A percentile compares a stretch with the other conserved stretches of the same genome.
phyloP scores from a whole-genome alignment of 1,140 invertebrate genomes.

The Cydia amplana region DNA sequence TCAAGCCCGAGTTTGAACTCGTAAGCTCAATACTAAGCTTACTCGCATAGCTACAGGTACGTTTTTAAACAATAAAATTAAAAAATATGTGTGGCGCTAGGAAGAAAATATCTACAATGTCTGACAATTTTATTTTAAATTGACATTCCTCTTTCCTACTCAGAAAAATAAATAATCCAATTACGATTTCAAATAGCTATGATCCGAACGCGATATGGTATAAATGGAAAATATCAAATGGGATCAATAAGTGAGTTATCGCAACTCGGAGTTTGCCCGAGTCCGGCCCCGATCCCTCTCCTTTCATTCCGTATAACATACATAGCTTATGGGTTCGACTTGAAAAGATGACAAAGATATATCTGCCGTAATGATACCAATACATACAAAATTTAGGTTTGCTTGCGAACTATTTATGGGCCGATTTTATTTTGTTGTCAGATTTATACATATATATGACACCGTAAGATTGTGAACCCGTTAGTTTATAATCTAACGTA shows the following conservation, averaged over 20 bases:
- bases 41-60: too few relatives aligned
- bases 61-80: too few relatives aligned
- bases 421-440: neutral
- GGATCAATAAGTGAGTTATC: slow-evolving; percentile 26
- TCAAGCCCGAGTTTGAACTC: too few relatives aligned
- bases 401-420: neutral
- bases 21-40: too few relatives aligned
- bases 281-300: slow-evolving; percentile 16
- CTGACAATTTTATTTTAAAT: neutral
- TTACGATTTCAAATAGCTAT: neutral
- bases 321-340: neutral
- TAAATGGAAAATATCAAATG: slow-evolving; percentile 1
- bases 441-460: too few relatives aligned
- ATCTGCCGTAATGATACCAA: neutral
- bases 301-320: slow-evolving; percentile 18
- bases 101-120: too few relatives aligned
- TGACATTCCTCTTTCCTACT: neutral
- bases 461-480: too few relatives aligned
- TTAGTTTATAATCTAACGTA: too few relatives aligned
- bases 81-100: too few relatives aligned
- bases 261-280: neutral
- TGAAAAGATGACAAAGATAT: slow-evolving; percentile 4
- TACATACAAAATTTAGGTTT: neutral
- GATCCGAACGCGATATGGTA: neutral
- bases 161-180: neutral